A percentile compares a stretch with the other conserved stretches of the same genome.
phyloP scores from a whole-genome alignment of 92 coral and sea anemone genomes.

The Galaxea fascicularis region DNA sequence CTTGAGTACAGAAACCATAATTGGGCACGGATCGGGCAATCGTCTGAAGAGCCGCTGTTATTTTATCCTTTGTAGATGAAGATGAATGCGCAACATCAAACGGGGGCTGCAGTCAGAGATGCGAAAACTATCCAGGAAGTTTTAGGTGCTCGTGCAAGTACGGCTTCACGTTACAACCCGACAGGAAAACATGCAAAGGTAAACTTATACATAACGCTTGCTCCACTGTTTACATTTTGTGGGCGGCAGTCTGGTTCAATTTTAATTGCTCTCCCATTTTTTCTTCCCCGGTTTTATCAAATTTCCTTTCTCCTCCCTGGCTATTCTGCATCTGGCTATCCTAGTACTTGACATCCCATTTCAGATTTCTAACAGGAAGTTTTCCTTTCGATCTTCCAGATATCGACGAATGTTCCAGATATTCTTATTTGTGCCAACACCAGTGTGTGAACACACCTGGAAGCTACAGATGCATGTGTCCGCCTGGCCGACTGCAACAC shows the following conservation, averaged over 20 bases:
- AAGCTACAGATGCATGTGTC: slow-evolving; percentile 91
- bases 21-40: neutral
- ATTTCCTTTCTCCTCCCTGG: too few species aligned
- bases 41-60: too few species aligned
- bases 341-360: neutral
- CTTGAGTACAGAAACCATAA: too few species aligned
- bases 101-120: slow-evolving; percentile 86
- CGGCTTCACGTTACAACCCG: slow-evolving; percentile 76
- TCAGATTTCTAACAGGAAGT: neutral
- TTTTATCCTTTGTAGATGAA: slow-evolving; percentile 58
- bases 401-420: slow-evolving; percentile 92
- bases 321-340: too few species aligned
- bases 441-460: slow-evolving; percentile 93
- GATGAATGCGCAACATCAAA: slow-evolving; percentile 79
- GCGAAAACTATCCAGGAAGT: slow-evolving; percentile 86
- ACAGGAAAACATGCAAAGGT: slow-evolving; percentile 90
- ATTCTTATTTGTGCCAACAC: slow-evolving; percentile 83
- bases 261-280: too few species aligned
- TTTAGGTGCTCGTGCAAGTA: slow-evolving; percentile 84
- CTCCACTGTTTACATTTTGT: too few species aligned
- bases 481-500: slow-evolving; percentile 83
- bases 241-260: too few species aligned
- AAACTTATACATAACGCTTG: neutral
- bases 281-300: too few species aligned
- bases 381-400: slow-evolving; percentile 53